Conservation (phyloP, 2,113 vertebrate species). For the Pelusios castaneus region DNA sequence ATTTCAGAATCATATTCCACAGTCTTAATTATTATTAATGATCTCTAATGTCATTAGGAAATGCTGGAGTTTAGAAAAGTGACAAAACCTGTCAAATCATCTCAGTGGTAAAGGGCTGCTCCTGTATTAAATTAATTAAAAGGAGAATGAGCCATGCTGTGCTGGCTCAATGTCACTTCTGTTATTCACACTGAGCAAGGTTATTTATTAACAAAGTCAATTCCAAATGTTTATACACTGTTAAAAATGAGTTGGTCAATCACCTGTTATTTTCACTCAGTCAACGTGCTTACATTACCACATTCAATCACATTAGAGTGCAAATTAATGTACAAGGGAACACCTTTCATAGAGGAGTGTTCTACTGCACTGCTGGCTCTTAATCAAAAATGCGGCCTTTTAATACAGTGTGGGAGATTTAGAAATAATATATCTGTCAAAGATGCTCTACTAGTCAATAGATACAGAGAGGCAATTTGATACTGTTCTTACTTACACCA, state of each 20-base stretch:
- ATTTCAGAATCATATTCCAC: neutral
- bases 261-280: neutral
- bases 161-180: neutral
- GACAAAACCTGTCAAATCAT: neutral
- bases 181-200: neutral
- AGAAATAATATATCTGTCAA: neutral
- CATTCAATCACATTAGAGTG: neutral
- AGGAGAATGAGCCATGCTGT: neutral
- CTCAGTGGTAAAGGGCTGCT: neutral
- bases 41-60: neutral
- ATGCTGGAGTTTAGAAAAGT: neutral
- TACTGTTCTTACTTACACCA: neutral
- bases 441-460: neutral
- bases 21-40: neutral
- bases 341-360: neutral
- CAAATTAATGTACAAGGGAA: neutral
- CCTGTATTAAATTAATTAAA: neutral
- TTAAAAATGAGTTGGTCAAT: neutral
- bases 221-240: neutral
- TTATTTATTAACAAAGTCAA: neutral
- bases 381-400: neutral
- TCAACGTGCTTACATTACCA: neutral
- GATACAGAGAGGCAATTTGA: neutral
- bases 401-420: neutral
- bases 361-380: neutral